Conservation (phyloP, 1,140 invertebrate species). For the Galleria mellonella region DNA sequence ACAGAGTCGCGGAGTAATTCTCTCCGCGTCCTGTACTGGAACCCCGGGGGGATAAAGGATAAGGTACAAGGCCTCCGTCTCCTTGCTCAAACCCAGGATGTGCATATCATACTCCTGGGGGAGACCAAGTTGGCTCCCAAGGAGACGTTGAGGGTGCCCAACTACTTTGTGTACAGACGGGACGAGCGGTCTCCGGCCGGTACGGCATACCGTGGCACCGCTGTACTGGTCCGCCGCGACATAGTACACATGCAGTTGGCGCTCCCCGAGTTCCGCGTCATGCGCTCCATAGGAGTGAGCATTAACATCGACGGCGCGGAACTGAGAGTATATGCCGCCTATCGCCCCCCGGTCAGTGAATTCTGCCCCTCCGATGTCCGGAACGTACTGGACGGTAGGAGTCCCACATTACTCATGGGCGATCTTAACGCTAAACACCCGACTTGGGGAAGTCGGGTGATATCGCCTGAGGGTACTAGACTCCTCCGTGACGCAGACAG, state of each 20-base stretch:
- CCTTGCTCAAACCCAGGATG: background rate
- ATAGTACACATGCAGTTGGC: background rate
- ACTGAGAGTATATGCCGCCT: background rate
- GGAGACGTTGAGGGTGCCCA: background rate
- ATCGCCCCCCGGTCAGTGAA: background rate
- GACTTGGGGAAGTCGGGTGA: background rate
- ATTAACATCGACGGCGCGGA: background rate
- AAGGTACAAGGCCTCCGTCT: background rate
- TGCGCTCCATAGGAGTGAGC: background rate
- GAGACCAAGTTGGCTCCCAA: background rate
- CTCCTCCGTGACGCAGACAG: background rate
- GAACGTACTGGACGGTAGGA: background rate
- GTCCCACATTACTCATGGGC: background rate
- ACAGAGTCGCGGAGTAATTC: no score
- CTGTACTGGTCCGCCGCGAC: background rate
- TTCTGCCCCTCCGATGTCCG: background rate
- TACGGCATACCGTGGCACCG: background rate
- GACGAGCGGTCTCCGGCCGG: background rate
- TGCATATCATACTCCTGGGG: constrained; percentile 3
- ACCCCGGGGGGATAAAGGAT: background rate
- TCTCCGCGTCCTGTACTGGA: constrained; percentile 2
- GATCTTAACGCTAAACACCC: constrained; percentile 4
- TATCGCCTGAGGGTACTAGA: background rate
- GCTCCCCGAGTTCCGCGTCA: background rate
- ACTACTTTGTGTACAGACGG: constrained; percentile 1